phyloP scores from a whole-genome alignment of 2,797 vertebrate genomes.

The Tachyglossus aculeatus region DNA sequence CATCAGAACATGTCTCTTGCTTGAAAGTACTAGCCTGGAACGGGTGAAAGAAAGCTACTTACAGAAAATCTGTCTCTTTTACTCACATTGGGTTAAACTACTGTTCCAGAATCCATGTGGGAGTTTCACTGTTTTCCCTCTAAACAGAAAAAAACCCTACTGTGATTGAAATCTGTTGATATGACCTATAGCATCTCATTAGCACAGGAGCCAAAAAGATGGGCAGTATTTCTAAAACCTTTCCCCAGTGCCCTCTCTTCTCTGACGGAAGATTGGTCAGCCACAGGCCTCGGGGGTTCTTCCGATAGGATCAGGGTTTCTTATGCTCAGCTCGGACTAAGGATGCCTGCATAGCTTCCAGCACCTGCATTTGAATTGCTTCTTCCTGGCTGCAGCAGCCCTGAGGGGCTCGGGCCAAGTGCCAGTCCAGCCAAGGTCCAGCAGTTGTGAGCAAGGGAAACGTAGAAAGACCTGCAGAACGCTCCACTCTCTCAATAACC shows the following conservation, averaged over 20 bases:
- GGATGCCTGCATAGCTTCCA: background rate
- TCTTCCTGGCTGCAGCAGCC: slow-evolving; percentile 11
- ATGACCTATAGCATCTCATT: background rate
- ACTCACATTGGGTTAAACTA: background rate
- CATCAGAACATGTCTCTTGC: no score
- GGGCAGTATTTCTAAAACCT: background rate
- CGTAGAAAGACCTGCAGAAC: background rate
- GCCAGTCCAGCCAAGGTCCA: no score
- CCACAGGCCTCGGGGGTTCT: accelerated
- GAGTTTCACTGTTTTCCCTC: background rate
- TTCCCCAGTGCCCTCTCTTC: background rate
- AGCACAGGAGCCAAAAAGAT: background rate
- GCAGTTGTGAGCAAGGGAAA: no score
- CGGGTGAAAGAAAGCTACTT: background rate
- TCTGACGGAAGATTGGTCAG: background rate
- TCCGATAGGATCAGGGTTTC: background rate
- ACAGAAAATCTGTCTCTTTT: background rate
- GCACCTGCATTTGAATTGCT: background rate
- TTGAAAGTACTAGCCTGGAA: no score
- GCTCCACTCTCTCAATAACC: background rate
- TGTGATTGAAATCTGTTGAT: background rate
- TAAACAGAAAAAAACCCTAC: background rate
- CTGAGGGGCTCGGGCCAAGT: accelerated
- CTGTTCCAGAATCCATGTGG: background rate
- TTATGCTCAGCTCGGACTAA: background rate